phyloP scores from a whole-genome alignment of 2,113 vertebrate species.

The Antigone vipio region DNA sequence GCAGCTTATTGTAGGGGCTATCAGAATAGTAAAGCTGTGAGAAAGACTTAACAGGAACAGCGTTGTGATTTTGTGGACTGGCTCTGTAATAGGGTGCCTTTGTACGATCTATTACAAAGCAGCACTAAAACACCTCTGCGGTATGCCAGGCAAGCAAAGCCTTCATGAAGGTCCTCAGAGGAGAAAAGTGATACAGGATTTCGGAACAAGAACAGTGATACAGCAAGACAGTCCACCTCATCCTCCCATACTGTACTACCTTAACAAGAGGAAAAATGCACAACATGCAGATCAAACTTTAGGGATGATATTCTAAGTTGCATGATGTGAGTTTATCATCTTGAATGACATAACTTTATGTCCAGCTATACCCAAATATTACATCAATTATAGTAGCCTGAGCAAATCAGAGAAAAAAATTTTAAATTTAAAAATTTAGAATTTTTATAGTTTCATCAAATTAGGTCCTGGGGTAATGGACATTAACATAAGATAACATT shows the following conservation, averaged over 20 bases:
- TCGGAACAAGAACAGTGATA: background rate
- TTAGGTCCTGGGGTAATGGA: background rate
- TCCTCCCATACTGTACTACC: background rate
- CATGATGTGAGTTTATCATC: background rate
- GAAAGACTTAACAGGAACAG: background rate
- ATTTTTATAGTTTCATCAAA: background rate
- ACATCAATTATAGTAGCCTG: background rate
- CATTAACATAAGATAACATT: background rate
- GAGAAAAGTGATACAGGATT: background rate
- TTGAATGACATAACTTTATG: background rate
- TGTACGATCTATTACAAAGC: background rate
- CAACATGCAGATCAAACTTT: background rate
- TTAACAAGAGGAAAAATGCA: background rate
- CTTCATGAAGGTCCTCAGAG: background rate
- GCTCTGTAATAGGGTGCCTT: background rate
- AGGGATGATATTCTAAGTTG: background rate
- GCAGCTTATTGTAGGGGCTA: background rate
- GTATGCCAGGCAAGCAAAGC: background rate
- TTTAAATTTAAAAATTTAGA: no score
- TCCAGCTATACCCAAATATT: background rate
- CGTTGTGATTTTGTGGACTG: background rate
- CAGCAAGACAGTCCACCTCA: background rate
- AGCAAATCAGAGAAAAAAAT: background rate
- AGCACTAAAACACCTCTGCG: background rate
- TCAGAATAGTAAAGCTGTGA: background rate